Evolutionary conservation across 2,113 vertebrate genomes (phyloP), one percentile per base, ranked within the genome.

Genomic region (Trogon melanurus): DNA sequence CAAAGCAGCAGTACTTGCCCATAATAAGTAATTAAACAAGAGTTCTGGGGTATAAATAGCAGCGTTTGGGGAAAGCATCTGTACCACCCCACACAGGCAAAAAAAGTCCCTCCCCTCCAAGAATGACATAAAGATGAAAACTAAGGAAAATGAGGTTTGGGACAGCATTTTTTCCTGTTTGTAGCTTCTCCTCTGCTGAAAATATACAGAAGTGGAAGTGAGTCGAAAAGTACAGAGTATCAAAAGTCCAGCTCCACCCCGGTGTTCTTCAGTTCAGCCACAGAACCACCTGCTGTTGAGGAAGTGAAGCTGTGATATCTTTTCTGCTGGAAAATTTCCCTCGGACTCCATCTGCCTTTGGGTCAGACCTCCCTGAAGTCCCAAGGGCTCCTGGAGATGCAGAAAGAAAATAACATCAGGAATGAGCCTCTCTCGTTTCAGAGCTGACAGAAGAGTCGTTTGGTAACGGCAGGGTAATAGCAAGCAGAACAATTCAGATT

Each of bases 141-240:
- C 13, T 13, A 32, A 80, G 56, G 45, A 88, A 78, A 36, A 6
- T 4, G 4, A 3, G 20, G 23, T 45, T 57, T 54, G 25, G 29
- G 69, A 56, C 44, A 62, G 67, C 44, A 21, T 6, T 56, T 92
- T 87, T 34, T 2, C n/a, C 29, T 76, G 5, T 50, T 64, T 57
- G 26, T 4, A 41, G 13, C 27, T 62, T 48, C 34, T 69, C 14
- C 16, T 36, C 2, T 1, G 5, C 26, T 60, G 79, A 91, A 94
- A 91, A 86, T 62, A 83, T 20, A 48, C 17, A 25, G 92, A 94
- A 96, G 94, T 91, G 60, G 60, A 84, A 93, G 45, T 50, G 41
- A 87, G 64, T 26, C 1, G 1, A 54, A 90, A 96, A 84, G 36
- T 27, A 44, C 8, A 2, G 6, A 25, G 16, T n/a, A 38, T 26